These are phyloP conservation scores for Pseudoatta argentina DNA, from an alignment of 1,140 invertebrate species.

Conservation along the genomic window DNA sequence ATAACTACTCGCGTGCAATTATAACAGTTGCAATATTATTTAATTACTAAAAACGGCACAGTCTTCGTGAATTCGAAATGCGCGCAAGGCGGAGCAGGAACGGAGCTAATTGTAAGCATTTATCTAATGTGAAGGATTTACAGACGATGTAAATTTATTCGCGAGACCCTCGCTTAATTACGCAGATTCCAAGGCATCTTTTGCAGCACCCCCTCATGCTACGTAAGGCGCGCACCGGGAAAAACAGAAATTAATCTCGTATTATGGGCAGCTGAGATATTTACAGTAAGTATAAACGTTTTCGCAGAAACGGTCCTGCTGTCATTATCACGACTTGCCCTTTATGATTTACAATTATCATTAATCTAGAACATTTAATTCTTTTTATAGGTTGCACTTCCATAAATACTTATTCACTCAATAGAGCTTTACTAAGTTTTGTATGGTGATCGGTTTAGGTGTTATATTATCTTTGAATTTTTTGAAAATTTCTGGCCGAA, in stretches of 20 bases:
- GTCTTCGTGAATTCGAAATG: slow-evolving; percentile 55
- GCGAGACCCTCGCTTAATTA: slow-evolving; percentile 80
- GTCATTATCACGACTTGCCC: slow-evolving; percentile 35
- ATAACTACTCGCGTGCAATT: background rate
- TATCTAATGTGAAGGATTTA: slow-evolving; percentile 82
- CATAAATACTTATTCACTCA: too few species aligned
- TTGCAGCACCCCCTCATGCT: slow-evolving; percentile 64
- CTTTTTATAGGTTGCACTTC: slow-evolving; percentile 16
- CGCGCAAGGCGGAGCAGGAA: slow-evolving; percentile 13
- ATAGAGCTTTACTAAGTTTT: too few species aligned
- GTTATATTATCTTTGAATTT: too few species aligned
- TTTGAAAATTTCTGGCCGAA: too few species aligned
- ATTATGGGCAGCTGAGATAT: slow-evolving; percentile 25
- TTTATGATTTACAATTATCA: slow-evolving; percentile 36
- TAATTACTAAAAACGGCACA: slow-evolving; percentile 45
- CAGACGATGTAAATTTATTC: slow-evolving; percentile 81
- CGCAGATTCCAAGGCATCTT: slow-evolving; percentile 78
- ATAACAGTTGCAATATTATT: slow-evolving; percentile 51
- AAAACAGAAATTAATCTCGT: slow-evolving; percentile 71
- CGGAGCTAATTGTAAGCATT: slow-evolving; percentile 81
- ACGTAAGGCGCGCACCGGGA: slow-evolving; percentile 59
- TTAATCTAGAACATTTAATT: slow-evolving; percentile 19
- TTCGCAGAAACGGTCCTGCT: slow-evolving; percentile 34
- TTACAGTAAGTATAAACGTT: slow-evolving; percentile 30
- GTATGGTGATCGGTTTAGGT: too few species aligned